These are phyloP conservation scores for Heliconius charithonia DNA, from an alignment of 2,888 invertebrate genomes.

Conservation along the genomic window DNA sequence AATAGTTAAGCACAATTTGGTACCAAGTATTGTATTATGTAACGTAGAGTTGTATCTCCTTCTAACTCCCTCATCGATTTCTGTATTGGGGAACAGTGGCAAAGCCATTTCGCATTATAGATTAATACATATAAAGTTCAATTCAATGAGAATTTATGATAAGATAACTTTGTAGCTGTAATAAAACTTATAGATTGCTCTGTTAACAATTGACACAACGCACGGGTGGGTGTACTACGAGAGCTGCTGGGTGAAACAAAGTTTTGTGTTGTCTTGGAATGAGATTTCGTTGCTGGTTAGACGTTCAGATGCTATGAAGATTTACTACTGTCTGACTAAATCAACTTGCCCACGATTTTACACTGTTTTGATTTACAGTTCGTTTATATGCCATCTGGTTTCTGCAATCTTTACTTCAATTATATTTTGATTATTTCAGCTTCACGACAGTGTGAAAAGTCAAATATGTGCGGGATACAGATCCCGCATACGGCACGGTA, in stretches of 20 bases:
- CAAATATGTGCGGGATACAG: too few relatives aligned
- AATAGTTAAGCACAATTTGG: not conserved
- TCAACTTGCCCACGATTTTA: constrained; percentile 44
- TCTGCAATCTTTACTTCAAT: not conserved
- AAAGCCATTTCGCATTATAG: not conserved
- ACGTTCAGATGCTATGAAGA: constrained; percentile 55
- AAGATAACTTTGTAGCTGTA: constrained; percentile 15
- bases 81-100: too few relatives aligned
- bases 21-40: not conserved
- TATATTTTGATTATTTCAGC: too few relatives aligned
- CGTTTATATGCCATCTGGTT: constrained; percentile 11
- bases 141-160: constrained; percentile 25
- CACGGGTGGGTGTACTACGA: constrained; percentile 13
- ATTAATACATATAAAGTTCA: not conserved
- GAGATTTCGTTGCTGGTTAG: constrained; percentile 54
- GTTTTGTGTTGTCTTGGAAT: constrained; percentile 52
- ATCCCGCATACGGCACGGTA: too few relatives aligned
- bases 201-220: constrained; percentile 3
- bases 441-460: too few relatives aligned
- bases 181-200: constrained; percentile 21
- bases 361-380: constrained; percentile 45
- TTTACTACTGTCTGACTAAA: constrained; percentile 52
- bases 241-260: constrained; percentile 45
- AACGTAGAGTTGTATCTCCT: not conserved
- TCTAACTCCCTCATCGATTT: not conserved